Percentiles rank a stretch among this genome's conserved stretches.
Conservation (phyloP, 2,888 invertebrate genomes). For the Synergus gifuensis region DNA sequence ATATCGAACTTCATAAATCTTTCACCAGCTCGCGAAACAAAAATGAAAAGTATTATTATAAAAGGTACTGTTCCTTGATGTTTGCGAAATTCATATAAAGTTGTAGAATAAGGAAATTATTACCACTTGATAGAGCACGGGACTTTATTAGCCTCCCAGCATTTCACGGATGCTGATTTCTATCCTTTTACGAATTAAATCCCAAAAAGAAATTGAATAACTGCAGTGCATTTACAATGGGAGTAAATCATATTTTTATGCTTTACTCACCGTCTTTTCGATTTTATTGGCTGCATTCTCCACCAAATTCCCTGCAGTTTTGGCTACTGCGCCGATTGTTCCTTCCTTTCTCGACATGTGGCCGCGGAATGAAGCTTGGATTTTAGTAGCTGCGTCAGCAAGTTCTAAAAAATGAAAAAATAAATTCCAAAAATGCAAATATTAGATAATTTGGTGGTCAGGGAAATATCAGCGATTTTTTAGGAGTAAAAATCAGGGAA, state of each 20-base stretch:
- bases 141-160: not conserved
- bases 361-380: conserved; percentile 94
- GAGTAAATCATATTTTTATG: not conserved
- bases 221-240: not conserved
- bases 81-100: not conserved
- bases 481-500: too few relatives aligned
- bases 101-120: not conserved
- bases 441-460: not conserved
- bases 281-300: conserved; percentile 70
- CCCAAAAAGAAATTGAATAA: not conserved
- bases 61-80: not conserved
- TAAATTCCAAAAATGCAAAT: not conserved
- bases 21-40: not conserved
- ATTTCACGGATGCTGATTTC: not conserved
- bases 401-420: conserved; percentile 80
- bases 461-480: too few relatives aligned
- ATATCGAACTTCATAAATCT: conserved; percentile 2
- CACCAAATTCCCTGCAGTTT: conserved; percentile 70
- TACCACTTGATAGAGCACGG: not conserved
- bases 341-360: conserved; percentile 90
- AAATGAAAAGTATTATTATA: not conserved
- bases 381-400: conserved; percentile 91
- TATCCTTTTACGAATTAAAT: not conserved
- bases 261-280: conserved; percentile 73
- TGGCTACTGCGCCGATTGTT: conserved; percentile 63